Conservation (phyloP, 2,113 vertebrate species). For the Bostrychus sinensis region DNA sequence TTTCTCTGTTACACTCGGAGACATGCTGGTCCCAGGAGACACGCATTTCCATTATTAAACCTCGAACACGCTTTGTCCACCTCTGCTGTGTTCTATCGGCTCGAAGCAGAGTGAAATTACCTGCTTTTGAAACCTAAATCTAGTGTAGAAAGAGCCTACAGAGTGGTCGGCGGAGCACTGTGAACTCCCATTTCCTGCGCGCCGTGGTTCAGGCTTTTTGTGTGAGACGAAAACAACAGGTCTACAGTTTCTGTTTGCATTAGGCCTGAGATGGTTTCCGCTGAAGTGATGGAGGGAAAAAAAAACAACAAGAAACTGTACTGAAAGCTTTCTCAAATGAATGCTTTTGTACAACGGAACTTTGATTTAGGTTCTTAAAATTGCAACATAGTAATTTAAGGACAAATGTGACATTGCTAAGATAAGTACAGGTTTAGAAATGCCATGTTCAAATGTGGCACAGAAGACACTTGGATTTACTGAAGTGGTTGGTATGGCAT, state of each 20-base stretch:
- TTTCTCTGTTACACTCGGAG: conserved; percentile 73
- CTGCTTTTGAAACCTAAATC: conserved; percentile 57
- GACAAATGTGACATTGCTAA: too few relatives aligned
- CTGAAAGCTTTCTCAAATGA: too few relatives aligned
- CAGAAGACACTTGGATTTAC: too few relatives aligned
- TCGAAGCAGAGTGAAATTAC: conserved; percentile 67
- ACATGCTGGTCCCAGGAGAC: conserved; percentile 64
- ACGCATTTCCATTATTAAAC: conserved; percentile 76
- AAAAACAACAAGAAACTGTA: conserved; percentile 22
- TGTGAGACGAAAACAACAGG: background rate
- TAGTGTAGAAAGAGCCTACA: conserved; percentile 17
- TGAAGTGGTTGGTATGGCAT: too few relatives aligned
- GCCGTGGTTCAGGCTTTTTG: conserved; percentile 23
- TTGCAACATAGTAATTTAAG: too few relatives aligned
- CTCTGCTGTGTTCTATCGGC: conserved; percentile 61
- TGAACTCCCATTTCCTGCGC: conserved; percentile 54
- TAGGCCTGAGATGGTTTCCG: background rate
- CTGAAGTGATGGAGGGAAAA: background rate
- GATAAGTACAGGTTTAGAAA: too few relatives aligned
- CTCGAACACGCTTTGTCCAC: conserved; percentile 39
- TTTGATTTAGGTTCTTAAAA: too few relatives aligned
- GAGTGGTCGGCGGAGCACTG: conserved; percentile 23
- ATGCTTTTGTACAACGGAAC: too few relatives aligned
- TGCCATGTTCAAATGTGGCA: too few relatives aligned
- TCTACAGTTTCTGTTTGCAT: background rate